These are phyloP conservation scores for Ramazzottius varieornatus DNA, from an alignment of 2,888 invertebrate genomes.

Conservation along the genomic window DNA sequence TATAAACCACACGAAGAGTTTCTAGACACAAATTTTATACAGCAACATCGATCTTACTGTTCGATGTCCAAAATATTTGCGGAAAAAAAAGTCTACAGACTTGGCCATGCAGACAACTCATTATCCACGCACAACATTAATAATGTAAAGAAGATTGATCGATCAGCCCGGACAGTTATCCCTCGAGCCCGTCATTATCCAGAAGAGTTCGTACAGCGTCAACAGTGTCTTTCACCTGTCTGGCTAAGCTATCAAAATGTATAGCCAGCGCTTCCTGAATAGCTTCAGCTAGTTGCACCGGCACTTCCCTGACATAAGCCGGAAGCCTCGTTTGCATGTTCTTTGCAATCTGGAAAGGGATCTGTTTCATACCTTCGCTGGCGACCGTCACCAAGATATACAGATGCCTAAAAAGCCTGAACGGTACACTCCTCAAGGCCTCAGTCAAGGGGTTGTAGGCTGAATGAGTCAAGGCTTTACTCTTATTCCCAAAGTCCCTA, in stretches of 20 bases:
- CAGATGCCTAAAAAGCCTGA: neutral
- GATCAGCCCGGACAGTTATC: too few relatives aligned
- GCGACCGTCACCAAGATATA: neutral
- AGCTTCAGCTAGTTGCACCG: neutral
- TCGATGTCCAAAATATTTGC: too few relatives aligned
- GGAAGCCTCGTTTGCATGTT: neutral
- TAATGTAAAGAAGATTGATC: too few relatives aligned
- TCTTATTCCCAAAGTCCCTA: too few relatives aligned
- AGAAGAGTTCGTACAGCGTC: neutral
- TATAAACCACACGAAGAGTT: too few relatives aligned
- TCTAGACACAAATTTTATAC: too few relatives aligned
- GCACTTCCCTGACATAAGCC: neutral
- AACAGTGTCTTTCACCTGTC: neutral
- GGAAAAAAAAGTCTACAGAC: too few relatives aligned
- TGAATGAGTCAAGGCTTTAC: neutral
- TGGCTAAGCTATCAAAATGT: neutral
- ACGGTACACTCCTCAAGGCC: neutral
- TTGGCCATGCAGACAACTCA: too few relatives aligned
- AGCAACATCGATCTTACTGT: too few relatives aligned
- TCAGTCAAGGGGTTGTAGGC: neutral
- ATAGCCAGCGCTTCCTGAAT: neutral
- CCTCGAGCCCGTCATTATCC: neutral
- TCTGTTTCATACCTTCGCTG: neutral
- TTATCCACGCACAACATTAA: too few relatives aligned
- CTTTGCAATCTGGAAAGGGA: neutral